A percentile compares a stretch with the other conserved stretches of the same genome.
Evolutionary conservation across 2,797 vertebrate species (phyloP).

Genomic region (Sitta carolinensis): DNA sequence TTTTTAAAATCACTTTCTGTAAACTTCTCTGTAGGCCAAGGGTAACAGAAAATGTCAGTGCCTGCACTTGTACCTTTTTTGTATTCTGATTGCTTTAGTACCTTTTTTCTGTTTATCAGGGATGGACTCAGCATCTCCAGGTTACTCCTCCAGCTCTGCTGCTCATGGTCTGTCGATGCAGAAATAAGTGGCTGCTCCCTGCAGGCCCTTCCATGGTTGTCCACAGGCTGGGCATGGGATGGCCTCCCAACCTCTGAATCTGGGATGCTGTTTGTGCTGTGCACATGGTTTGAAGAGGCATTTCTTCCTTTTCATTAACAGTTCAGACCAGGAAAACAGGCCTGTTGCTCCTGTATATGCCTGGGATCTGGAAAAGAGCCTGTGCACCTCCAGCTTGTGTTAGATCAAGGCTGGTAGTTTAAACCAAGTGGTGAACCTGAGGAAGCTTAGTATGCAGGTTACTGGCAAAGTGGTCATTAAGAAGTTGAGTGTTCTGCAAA

Average conservation of each 20-base stretch:
- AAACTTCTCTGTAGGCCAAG: not conserved
- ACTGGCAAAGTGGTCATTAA: not conserved
- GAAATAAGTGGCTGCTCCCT: not conserved
- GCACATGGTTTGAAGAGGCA: not conserved
- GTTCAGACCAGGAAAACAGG: not conserved
- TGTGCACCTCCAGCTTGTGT: not conserved
- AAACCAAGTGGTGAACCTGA: not conserved
- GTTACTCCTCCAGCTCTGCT: slow-evolving; percentile 1
- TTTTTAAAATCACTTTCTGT: not conserved
- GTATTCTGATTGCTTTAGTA: slow-evolving; percentile 1
- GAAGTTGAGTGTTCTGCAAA: not conserved
- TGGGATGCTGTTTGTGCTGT: not conserved
- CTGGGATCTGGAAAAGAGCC: not conserved
- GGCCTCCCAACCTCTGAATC: not conserved
- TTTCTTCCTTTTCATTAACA: not conserved
- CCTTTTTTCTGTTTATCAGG: slow-evolving; percentile 2
- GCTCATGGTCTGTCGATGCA: not conserved
- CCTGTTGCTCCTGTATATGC: not conserved
- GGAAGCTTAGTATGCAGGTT: not conserved
- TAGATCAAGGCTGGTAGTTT: not conserved
- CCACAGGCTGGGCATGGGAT: not conserved
- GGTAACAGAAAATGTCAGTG: not conserved
- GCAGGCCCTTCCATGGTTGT: not conserved
- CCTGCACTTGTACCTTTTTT: not conserved
- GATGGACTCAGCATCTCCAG: not conserved